A percentile compares a stretch with the other conserved stretches of the same genome.
These are phyloP conservation scores for Anseranas semipalmata DNA, from an alignment of 2,113 vertebrate species.

Conservation along the genomic window DNA sequence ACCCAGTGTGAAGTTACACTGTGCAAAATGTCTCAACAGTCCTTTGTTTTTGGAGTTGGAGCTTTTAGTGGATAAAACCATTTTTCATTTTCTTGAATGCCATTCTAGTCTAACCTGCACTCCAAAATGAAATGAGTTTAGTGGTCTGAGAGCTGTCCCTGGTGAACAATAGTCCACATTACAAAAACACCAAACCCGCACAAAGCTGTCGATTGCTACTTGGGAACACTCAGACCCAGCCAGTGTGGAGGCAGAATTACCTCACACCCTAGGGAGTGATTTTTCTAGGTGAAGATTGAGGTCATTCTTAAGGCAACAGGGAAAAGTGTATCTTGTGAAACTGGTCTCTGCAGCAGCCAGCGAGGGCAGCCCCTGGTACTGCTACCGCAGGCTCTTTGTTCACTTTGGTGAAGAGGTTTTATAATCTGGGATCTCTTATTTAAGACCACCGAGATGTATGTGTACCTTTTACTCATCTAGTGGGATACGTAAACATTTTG, in stretches of 20 bases:
- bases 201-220: background rate
- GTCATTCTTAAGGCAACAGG: constrained; percentile 19
- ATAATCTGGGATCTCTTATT: background rate
- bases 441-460: background rate
- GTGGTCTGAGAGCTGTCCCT: background rate
- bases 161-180: background rate
- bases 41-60: background rate
- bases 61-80: background rate
- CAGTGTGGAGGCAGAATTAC: background rate
- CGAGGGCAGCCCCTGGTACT: background rate
- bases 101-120: background rate
- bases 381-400: background rate
- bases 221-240: background rate
- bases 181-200: background rate
- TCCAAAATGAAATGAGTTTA: background rate
- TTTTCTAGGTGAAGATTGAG: constrained; percentile 23
- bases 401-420: background rate
- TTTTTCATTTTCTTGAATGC: background rate
- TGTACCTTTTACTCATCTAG: background rate
- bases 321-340: constrained; percentile 37
- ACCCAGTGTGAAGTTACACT: background rate
- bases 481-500: background rate
- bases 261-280: background rate
- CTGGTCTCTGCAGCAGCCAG: background rate
- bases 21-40: background rate